Evolutionary conservation across 2,797 vertebrate species (phyloP), one percentile per base, ranked within the genome.

Genomic region (Scyliorhinus canicula): DNA sequence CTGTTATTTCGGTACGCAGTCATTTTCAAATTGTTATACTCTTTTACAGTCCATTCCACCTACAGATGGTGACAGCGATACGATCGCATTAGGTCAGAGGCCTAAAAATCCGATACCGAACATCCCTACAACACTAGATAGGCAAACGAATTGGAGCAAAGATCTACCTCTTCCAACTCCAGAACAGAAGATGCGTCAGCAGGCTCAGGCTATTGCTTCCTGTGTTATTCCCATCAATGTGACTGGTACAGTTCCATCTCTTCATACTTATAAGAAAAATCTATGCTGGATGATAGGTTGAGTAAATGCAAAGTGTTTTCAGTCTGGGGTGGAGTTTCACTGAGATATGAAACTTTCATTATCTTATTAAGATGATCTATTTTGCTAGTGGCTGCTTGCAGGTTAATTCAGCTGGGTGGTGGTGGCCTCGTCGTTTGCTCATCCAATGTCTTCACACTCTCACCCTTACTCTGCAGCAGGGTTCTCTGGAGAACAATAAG

Each of bases 191-290:
- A 99, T 99, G 98, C 99, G 99, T 97, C 98, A 97, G 97, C 98
- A 98, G 96, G 98, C 98, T 96, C 98, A 98, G 98, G 98, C 98
- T 97, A 97, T 99, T 97, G 98, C 97, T 97, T 99, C 99, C 97
- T 99, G 98, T 97, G 97, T 99, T 97, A 98, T 99, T 96, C 99
- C 99, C 97, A 99, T 99, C 97, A 99, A 99, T 96, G 98, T 99
- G 97, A 99, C 99, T 95, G 99, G 99, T 99, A 99, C 98, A 96
- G 95, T 97, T 65, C 77, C 40, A 85, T 1, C 28, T 52, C 67
- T 94, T 94, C 57, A 26, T 91, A 35, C 74, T 94, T 71, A 21
- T 74, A 52, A 94, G 35, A 67, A 71, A 74, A 69, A 74, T 47
- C 19, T 35, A 94, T 52, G 65, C 67, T 50, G 11, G 65, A 69